Percentiles rank a stretch among this genome's conserved stretches.
These are phyloP conservation scores for Cecropterus lyciades DNA, from an alignment of 1,140 invertebrate species.

Conservation along the genomic window DNA sequence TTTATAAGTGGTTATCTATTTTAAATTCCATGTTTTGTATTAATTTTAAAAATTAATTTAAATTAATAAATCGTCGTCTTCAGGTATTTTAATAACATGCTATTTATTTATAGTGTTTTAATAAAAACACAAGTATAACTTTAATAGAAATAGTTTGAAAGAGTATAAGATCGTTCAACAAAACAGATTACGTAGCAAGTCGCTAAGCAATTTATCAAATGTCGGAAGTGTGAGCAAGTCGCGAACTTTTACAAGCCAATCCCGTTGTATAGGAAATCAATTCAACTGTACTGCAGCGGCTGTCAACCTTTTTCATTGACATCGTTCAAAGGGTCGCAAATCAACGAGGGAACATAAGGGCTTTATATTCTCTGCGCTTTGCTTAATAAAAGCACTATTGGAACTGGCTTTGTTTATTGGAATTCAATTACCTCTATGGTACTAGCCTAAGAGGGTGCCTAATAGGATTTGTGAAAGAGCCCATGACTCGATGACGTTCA, in stretches of 20 bases:
- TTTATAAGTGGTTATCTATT: too few species aligned
- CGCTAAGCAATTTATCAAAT: constrained; percentile 17
- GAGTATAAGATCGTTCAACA: background rate
- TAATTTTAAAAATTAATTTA: too few species aligned
- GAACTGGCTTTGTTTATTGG: constrained; percentile 12
- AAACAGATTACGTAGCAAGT: background rate
- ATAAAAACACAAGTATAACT: too few species aligned
- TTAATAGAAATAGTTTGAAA: too few species aligned
- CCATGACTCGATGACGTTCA: too few species aligned
- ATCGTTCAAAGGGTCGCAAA: constrained; percentile 22
- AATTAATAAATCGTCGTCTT: too few species aligned
- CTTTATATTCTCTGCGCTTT: constrained; percentile 10
- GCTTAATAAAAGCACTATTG: constrained; percentile 22
- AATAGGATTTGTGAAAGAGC: background rate
- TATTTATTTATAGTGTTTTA: too few species aligned
- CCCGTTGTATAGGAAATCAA: constrained; percentile 30
- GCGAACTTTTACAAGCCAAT: constrained; percentile 28
- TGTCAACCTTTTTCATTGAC: constrained; percentile 25
- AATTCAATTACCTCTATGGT: constrained; percentile 14
- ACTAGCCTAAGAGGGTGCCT: background rate
- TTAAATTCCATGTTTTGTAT: too few species aligned
- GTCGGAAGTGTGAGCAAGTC: constrained; percentile 11
- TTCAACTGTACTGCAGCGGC: constrained; percentile 11
- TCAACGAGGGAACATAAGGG: constrained; percentile 19
- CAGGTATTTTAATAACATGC: too few species aligned